These are phyloP conservation scores for Pteropus rufus DNA, from an alignment of 2,797 vertebrate species.

Conservation along the genomic window DNA sequence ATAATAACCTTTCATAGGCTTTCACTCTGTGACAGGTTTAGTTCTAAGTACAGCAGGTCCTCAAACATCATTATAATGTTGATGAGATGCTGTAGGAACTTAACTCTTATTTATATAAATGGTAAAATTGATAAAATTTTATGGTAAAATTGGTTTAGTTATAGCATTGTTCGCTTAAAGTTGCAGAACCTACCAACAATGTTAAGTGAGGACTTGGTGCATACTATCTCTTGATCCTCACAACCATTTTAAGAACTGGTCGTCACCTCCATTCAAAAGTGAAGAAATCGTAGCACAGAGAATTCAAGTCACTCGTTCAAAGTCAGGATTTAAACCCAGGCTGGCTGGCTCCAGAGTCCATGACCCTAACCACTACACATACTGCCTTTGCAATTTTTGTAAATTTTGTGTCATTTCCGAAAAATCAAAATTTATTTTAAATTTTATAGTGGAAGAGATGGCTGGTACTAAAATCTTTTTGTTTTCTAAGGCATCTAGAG, in stretches of 20 bases:
- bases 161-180: neutral
- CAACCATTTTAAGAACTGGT: neutral
- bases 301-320: neutral
- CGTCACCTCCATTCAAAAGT: neutral
- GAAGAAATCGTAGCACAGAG: neutral
- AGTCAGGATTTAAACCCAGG: neutral
- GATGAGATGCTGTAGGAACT: neutral
- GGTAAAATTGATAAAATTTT: neutral
- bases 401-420: neutral
- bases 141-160: neutral
- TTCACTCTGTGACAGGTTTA: neutral
- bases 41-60: neutral
- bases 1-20: neutral
- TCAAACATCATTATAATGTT: neutral
- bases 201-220: neutral
- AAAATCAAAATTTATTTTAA: slow-evolving; percentile 24
- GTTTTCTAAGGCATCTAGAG: neutral
- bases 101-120: neutral
- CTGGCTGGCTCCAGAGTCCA: neutral
- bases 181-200: neutral
- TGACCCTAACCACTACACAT: fast-evolving
- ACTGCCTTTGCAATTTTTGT: neutral
- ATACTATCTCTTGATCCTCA: neutral
- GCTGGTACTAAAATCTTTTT: neutral
- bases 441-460: neutral